phyloP scores from a whole-genome alignment of 2,797 vertebrate species.

The Molothrus ater region DNA sequence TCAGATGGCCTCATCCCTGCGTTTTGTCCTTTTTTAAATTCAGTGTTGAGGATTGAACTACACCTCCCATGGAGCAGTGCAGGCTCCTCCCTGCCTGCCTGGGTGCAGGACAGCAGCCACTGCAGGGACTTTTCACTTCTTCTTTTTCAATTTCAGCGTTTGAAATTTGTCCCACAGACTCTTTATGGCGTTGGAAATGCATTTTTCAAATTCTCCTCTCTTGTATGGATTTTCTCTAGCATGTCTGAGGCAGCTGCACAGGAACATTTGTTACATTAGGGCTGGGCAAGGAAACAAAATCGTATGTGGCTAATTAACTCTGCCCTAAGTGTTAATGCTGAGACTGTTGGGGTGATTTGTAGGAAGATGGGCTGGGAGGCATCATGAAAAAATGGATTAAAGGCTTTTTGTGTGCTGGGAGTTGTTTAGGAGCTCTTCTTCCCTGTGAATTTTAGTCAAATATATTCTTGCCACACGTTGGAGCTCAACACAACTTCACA shows the following conservation, averaged over 20 bases:
- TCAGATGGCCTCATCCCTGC: background rate
- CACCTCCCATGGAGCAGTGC: background rate
- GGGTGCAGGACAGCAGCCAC: background rate
- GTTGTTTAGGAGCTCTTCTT: background rate
- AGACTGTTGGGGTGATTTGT: background rate
- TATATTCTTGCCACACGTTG: background rate
- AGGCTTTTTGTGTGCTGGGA: background rate
- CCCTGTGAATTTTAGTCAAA: background rate
- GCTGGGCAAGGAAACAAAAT: background rate
- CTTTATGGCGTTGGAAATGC: background rate
- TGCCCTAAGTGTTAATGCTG: background rate
- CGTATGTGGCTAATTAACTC: background rate
- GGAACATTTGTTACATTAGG: background rate
- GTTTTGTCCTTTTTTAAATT: background rate
- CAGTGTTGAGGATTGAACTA: background rate
- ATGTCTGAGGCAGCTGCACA: background rate
- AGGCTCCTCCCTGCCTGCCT: background rate
- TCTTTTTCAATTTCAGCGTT: background rate
- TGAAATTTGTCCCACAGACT: background rate
- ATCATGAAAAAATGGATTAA: background rate
- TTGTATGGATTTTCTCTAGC: background rate
- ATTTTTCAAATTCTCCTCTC: background rate
- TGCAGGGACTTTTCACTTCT: background rate
- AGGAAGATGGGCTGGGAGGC: background rate
- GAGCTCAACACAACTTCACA: background rate